phyloP scores from a whole-genome alignment of 2,113 vertebrate genomes.

The Scomber japonicus region DNA sequence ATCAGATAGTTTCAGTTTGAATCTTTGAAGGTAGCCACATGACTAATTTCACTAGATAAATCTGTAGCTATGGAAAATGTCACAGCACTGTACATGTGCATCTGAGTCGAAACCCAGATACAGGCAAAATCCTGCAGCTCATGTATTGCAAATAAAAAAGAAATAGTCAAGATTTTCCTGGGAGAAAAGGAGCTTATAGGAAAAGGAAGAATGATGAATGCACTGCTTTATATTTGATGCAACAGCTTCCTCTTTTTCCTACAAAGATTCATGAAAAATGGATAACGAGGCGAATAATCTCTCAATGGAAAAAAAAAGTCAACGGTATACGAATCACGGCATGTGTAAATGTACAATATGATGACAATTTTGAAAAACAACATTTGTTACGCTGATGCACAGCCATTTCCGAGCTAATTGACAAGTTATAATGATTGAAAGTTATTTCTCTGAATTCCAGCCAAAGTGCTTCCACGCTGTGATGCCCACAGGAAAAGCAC shows the following conservation, averaged over 20 bases:
- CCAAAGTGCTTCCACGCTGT: conserved; percentile 57
- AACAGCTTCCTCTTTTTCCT: neutral
- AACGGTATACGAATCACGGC: neutral
- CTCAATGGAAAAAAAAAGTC: neutral
- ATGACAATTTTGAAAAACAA: conserved; percentile 27
- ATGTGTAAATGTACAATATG: conserved; percentile 10
- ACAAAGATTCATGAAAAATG: conserved; percentile 21
- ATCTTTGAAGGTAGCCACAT: conserved; percentile 38
- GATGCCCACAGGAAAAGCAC: conserved; percentile 66
- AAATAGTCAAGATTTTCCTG: neutral
- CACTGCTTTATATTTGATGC: conserved; percentile 7
- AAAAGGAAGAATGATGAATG: conserved; percentile 10
- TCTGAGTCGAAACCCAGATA: conserved; percentile 8
- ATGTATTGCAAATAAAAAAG: conserved; percentile 3
- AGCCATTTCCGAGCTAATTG: conserved; percentile 55
- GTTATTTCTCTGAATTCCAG: conserved; percentile 61
- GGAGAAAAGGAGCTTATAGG: conserved; percentile 19
- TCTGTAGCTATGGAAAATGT: conserved; percentile 15
- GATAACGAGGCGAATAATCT: conserved; percentile 4
- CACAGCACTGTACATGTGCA: conserved; percentile 2
- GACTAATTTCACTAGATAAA: conserved; percentile 29
- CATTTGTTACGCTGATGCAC: conserved; percentile 49
- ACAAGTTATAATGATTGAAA: conserved; percentile 55
- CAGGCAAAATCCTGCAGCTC: conserved; percentile 22
- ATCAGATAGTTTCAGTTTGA: conserved; percentile 29